Percentiles rank a stretch among this genome's conserved stretches.
These are phyloP conservation scores for Cavia aperea DNA, from an alignment of 2,113 vertebrate species.

Conservation along the genomic window DNA sequence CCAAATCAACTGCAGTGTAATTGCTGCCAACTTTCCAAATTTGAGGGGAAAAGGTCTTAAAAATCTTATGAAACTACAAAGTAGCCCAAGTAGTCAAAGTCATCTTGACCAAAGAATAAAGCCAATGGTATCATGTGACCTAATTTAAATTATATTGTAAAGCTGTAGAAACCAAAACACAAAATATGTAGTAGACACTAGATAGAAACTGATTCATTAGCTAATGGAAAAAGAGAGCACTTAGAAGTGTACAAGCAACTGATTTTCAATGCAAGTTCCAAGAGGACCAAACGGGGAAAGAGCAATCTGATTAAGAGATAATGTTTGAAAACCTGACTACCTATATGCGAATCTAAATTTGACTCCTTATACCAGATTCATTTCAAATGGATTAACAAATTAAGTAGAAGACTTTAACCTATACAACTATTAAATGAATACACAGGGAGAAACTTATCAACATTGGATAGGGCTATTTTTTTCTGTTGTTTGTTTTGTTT, in stretches of 20 bases:
- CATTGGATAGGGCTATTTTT: background rate
- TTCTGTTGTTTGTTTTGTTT: background rate
- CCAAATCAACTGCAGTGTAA: background rate
- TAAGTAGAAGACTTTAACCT: background rate
- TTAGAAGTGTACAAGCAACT: background rate
- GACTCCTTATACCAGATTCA: background rate
- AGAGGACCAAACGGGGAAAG: background rate
- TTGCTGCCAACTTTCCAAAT: background rate
- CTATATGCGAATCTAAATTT: background rate
- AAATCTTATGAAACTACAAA: background rate
- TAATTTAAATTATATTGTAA: background rate
- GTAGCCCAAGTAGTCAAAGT: background rate
- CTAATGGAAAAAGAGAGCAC: no score
- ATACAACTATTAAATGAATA: background rate
- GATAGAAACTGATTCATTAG: background rate
- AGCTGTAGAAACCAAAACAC: background rate
- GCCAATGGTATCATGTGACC: background rate
- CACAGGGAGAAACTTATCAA: background rate
- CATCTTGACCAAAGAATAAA: background rate
- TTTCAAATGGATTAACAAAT: background rate
- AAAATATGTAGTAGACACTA: no score
- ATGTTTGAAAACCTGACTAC: background rate
- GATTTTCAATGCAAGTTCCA: background rate
- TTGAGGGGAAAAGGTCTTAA: background rate
- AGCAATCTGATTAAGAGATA: background rate